These are phyloP conservation scores for Sericinus montela DNA, from an alignment of 2,888 invertebrate species.

Conservation along the genomic window DNA sequence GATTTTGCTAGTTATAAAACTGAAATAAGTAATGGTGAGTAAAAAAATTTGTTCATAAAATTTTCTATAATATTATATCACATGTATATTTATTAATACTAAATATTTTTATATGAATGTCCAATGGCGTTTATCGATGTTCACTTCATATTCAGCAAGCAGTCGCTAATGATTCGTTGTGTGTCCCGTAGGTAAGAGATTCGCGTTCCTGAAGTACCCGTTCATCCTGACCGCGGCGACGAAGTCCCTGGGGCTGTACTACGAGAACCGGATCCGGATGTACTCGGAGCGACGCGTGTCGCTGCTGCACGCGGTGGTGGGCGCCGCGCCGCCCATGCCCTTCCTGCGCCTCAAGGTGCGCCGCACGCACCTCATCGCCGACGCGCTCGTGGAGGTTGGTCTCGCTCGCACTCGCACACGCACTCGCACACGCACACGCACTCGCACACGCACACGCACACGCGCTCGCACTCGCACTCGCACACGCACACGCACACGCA, in stretches of 20 bases:
- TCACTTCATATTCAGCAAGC: too few species aligned
- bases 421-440: too few species aligned
- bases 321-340: conserved; percentile 89
- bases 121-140: too few species aligned
- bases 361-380: conserved; percentile 92
- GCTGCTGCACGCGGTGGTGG: conserved; percentile 89
- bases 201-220: conserved; percentile 94
- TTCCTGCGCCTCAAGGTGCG: conserved; percentile 91
- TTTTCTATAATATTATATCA: too few species aligned
- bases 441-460: conserved; percentile 95
- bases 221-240: conserved; percentile 95
- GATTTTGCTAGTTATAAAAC: conserved; percentile 95
- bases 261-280: conserved; percentile 97
- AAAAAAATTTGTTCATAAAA: too few species aligned
- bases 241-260: conserved; percentile 94
- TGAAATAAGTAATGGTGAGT: conserved; percentile 72
- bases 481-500: conserved; percentile 90
- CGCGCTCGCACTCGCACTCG: conserved; percentile 82
- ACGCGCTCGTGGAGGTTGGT: conserved; percentile 92
- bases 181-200: conserved; percentile 78
- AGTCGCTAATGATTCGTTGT: too few species aligned
- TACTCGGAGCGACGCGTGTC: conserved; percentile 94
- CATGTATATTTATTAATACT: too few species aligned
- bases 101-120: too few species aligned
- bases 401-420: conserved; percentile 80